Evolutionary conservation across 2,797 vertebrate species (phyloP).

Genomic region (Prunella strophiata): DNA sequence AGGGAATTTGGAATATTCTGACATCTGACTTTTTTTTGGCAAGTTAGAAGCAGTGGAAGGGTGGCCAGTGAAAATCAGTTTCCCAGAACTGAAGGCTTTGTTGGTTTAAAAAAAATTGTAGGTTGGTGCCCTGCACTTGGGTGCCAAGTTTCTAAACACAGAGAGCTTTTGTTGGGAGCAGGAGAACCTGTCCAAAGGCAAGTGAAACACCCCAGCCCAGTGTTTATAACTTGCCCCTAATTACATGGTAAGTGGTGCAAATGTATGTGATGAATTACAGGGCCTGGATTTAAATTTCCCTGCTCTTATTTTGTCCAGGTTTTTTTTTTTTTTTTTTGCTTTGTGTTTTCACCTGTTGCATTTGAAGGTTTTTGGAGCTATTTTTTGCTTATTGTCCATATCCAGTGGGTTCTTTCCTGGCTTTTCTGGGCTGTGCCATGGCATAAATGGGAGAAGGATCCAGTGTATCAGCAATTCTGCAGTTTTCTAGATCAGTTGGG

Average conservation of each 20-base stretch:
- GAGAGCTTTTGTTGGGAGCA: not conserved
- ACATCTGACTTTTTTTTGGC: not conserved
- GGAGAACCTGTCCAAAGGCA: not conserved
- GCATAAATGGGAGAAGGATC: not conserved
- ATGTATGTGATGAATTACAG: not conserved
- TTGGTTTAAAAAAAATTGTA: not conserved
- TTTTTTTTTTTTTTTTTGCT: not conserved
- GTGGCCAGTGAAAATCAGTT: not conserved
- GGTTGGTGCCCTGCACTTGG: not conserved
- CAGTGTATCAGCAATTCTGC: not conserved
- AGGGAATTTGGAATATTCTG: not conserved
- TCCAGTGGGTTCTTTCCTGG: not conserved
- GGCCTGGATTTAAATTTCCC: not conserved
- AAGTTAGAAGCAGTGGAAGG: not conserved
- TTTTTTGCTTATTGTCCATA: not conserved
- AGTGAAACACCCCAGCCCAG: not conserved
- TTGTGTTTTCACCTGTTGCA: not conserved
- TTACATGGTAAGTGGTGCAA: not conserved
- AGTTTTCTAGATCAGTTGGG: not conserved
- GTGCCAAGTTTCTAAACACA: not conserved
- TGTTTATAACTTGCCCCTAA: not conserved
- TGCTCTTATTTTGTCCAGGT: fast-evolving
- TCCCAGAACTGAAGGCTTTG: not conserved
- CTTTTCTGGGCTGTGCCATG: not conserved
- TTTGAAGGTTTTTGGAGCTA: not conserved